Base-by-base conservation (phyloP, 2,113 vertebrate genomes). In the Larimichthys crocea region DNA sequence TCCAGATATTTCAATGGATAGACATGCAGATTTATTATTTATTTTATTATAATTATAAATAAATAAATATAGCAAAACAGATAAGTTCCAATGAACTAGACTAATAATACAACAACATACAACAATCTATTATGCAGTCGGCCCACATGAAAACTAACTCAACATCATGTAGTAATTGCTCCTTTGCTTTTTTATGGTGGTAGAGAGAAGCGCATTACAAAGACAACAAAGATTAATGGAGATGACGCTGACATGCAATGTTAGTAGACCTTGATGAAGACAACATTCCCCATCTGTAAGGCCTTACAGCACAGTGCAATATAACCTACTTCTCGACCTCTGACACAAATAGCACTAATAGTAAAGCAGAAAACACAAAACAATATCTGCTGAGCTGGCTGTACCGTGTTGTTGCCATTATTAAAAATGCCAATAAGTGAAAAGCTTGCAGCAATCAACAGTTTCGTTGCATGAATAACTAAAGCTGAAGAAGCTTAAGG, bases 351-450 rank as follows among this genome's bases (percentile, higher is more conserved):
- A 49, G 16, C 24, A 0, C 11, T 19, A 22, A 67, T 29, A 10
- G 49, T 17, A 3, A 46, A 44, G 20, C 20, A 64, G 5, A 81
- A 73, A 69, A 44, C 56, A 57, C 29, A 55, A 63, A 62, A 53
- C 63, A 63, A 29, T 50, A 78, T 80, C 17, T 67, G 71, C 56
- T 2, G 70, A 26, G 66, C 40, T 80, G 56, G 44, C 7, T 72
- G 44, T 67, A 63, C 42, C 2, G 0, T 16, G 55, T 14, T 63
- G 57, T 44, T 42, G 16, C 56, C 62, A 74, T 78, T 44, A 86
- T 70, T 83, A 73, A 79, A 71, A 83, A 85, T 19, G 24, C 31
- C 55, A 76, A 75, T 81, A 80, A 68, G 59, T 74, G 46, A 78
- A 82, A 61, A 70, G 74, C 59, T 64, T 35, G 24, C 67, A 50